A percentile compares a stretch with the other conserved stretches of the same genome.
phyloP scores from a whole-genome alignment of 2,888 invertebrate genomes.

The Cecidostiba fungosa region DNA sequence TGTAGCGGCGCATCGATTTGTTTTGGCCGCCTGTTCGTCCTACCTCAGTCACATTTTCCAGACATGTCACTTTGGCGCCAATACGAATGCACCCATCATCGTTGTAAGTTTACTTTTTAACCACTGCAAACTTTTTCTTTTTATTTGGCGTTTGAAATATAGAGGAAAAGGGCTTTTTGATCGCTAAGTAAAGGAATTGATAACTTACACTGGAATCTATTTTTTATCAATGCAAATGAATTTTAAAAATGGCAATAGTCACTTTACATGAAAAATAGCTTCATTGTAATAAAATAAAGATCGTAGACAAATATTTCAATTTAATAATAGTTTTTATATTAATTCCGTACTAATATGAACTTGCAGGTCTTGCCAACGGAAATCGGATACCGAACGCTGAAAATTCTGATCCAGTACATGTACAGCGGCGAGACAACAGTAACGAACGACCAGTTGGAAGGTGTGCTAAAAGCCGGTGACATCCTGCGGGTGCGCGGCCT shows the following conservation, averaged over 20 bases:
- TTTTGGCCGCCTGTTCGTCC: conserved; percentile 90
- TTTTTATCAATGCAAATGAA: too few species aligned
- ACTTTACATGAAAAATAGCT: too few species aligned
- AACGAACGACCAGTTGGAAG: conserved; percentile 91
- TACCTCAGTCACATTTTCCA: conserved; percentile 83
- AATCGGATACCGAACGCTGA: conserved; percentile 89
- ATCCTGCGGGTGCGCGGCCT: conserved; percentile 90
- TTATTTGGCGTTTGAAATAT: neutral
- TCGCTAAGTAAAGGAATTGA: too few species aligned
- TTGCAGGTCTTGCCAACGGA: conserved; percentile 88
- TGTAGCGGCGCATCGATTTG: conserved; percentile 92
- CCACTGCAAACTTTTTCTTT: too few species aligned
- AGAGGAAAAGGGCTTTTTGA: too few species aligned
- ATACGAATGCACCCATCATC: conserved; percentile 78
- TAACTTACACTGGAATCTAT: too few species aligned
- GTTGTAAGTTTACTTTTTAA: conserved; percentile 70
- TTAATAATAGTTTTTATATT: too few species aligned
- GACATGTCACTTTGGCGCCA: conserved; percentile 78
- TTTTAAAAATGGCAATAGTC: too few species aligned
- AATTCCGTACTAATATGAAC: neutral
- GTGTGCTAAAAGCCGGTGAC: conserved; percentile 91
- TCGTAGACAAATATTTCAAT: too few species aligned
- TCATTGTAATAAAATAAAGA: too few species aligned
- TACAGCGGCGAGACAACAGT: conserved; percentile 92
- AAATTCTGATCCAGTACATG: conserved; percentile 92